phyloP scores from a whole-genome alignment of 2,888 invertebrate species.

The Cyclophora punctaria region DNA sequence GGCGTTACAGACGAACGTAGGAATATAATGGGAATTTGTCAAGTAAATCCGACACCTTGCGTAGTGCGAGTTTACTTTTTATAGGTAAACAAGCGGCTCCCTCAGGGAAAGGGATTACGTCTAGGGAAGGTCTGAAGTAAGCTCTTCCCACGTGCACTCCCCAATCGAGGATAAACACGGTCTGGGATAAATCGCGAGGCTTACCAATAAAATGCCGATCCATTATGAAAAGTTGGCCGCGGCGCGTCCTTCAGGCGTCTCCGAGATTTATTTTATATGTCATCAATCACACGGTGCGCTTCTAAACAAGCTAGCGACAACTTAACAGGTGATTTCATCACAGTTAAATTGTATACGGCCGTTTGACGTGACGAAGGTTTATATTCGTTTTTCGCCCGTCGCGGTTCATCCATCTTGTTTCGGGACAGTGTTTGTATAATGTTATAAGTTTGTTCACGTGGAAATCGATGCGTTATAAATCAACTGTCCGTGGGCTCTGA shows the following conservation, averaged over 20 bases:
- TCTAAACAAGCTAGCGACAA: slow-evolving; percentile 19
- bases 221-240: slow-evolving; percentile 13
- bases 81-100: slow-evolving; percentile 41
- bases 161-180: slow-evolving; percentile 37
- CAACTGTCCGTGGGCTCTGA: slow-evolving; percentile 1
- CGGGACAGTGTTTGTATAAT: slow-evolving; percentile 12
- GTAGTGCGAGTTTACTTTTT: slow-evolving; percentile 54
- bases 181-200: slow-evolving; percentile 30
- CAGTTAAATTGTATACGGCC: slow-evolving; percentile 22
- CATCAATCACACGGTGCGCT: slow-evolving; percentile 33
- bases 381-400: slow-evolving; percentile 11
- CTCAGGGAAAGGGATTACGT: slow-evolving; percentile 38
- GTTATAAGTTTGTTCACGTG: slow-evolving; percentile 7
- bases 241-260: slow-evolving; percentile 6
- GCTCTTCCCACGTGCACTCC: slow-evolving; percentile 31
- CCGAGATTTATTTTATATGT: slow-evolving; percentile 25
- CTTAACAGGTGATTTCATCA: slow-evolving; percentile 32
- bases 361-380: slow-evolving; percentile 30
- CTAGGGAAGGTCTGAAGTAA: slow-evolving; percentile 21
- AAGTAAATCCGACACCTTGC: slow-evolving; percentile 54
- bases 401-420: slow-evolving; percentile 15
- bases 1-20: slow-evolving; percentile 41
- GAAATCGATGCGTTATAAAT: slow-evolving; percentile 3
- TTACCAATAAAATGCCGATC: slow-evolving; percentile 38
- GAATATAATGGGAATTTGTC: slow-evolving; percentile 60